Evolutionary conservation across 1,140 invertebrate species (phyloP).

Genomic region (Trichonephila inaurata): DNA sequence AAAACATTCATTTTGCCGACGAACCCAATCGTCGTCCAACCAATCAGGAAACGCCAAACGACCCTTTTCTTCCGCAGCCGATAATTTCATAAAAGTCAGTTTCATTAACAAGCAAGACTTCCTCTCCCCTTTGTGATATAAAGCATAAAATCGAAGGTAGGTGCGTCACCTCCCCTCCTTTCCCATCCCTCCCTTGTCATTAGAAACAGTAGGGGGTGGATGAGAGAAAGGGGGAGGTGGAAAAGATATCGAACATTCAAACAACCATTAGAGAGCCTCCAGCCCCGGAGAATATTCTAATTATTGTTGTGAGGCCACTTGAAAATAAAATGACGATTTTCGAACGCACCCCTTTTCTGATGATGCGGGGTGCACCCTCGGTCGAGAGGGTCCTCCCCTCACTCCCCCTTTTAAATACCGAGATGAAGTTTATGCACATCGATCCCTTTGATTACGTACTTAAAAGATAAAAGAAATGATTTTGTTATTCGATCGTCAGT

Average conservation of each 20-base stretch:
- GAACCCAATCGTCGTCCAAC: slow-evolving; percentile 24
- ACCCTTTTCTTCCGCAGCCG: slow-evolving; percentile 5
- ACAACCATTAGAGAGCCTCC: slow-evolving; percentile 47
- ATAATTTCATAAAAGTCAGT: slow-evolving; percentile 56
- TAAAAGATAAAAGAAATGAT: slow-evolving; percentile 49
- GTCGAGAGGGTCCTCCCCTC: background rate
- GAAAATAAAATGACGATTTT: slow-evolving; percentile 62
- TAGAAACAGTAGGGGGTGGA: slow-evolving; percentile 7
- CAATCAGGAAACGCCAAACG: slow-evolving; percentile 39
- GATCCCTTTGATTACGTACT: slow-evolving; percentile 45
- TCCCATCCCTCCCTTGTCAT: slow-evolving; percentile 20
- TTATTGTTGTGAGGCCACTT: slow-evolving; percentile 63
- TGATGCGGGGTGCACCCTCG: background rate
- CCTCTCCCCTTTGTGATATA: slow-evolving; percentile 51
- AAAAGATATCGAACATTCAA: slow-evolving; percentile 50
- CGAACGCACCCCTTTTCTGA: slow-evolving; percentile 9
- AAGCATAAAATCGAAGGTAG: slow-evolving; percentile 56
- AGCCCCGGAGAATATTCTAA: slow-evolving; percentile 54
- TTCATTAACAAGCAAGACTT: slow-evolving; percentile 55
- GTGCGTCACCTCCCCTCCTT: slow-evolving; percentile 17
- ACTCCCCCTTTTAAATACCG: slow-evolving; percentile 21
- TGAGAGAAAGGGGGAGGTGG: background rate
- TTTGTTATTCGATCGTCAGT: slow-evolving; percentile 5
- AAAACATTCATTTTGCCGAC: slow-evolving; percentile 28
- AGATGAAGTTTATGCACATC: slow-evolving; percentile 47